phyloP scores from a whole-genome alignment of 2,113 vertebrate species.

The Engystomops pustulosus region DNA sequence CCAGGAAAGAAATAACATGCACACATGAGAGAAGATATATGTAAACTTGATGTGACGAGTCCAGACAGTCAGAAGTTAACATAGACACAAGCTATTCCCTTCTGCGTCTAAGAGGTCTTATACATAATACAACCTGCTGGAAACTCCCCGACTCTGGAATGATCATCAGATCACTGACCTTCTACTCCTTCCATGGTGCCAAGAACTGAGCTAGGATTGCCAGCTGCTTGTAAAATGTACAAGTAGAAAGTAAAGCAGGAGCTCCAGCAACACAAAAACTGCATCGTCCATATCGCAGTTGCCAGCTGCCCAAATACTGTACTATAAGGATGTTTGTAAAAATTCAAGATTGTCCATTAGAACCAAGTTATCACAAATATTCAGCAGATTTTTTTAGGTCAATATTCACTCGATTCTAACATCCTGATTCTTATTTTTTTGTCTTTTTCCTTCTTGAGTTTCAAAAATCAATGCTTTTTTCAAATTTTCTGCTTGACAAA shows the following conservation, averaged over 20 bases:
- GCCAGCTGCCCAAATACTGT: not conserved
- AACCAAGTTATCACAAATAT: too few relatives aligned
- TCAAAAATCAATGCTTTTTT: too few relatives aligned
- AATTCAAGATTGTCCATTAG: not conserved
- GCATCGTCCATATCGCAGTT: too few relatives aligned
- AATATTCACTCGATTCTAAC: too few relatives aligned
- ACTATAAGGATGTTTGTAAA: not conserved
- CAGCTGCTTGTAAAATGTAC: not conserved
- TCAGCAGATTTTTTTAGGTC: too few relatives aligned
- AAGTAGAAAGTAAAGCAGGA: not conserved
- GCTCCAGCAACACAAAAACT: not conserved
- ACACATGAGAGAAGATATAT: slow-evolving; percentile 15
- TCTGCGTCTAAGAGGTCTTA: not conserved
- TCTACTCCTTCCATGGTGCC: not conserved
- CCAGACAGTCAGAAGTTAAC: not conserved
- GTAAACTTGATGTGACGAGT: slow-evolving; percentile 5
- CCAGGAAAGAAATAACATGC: slow-evolving; percentile 29
- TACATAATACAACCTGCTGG: not conserved
- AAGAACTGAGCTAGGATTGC: not conserved
- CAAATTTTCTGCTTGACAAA: too few relatives aligned
- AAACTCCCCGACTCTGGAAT: not conserved
- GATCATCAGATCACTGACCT: slow-evolving; percentile 1
- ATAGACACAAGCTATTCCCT: not conserved
- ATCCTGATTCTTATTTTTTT: too few relatives aligned
- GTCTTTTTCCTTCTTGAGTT: too few relatives aligned